Evolutionary conservation across 2,888 invertebrate species (phyloP), one percentile per base, ranked within the genome.

Genomic region (Linnaemya tessellans): DNA sequence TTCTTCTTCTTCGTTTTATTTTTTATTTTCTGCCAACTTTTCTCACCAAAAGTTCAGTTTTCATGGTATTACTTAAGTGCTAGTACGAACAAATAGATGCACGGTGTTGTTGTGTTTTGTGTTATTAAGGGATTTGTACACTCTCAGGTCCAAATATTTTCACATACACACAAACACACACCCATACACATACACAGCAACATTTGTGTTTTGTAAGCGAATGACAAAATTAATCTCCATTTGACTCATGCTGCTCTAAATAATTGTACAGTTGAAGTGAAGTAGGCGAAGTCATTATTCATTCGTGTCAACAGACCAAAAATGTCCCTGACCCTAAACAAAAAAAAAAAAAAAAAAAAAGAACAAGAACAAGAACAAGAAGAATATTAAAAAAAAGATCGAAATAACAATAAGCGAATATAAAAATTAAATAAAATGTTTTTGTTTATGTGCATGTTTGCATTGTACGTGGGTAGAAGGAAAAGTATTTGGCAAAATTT

Each of bases 241-340:
- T 78, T 68, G 22, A 56, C 56, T 74, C 20, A 18, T 15, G 49
- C 70, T 68, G 13, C n/a, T 56, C 22, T 18, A 46, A 10, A 58
- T 56, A 25, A 25, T 41, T 51, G 22, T 41, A 51, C 62, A 79
- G 68, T 20, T 41, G 67, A 83, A 84, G 22, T 54, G 64, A 74
- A 73, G 68, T 80, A 67, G 81, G 80, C 73, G 35, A 81, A 78
- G 67, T 79, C 74, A 79, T 85, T 85, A 82, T 71, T 79, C 82
- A 82, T 85, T 82, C 75, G 71, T 85, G 82, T 85, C 79, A 85
- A 85, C 82, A 85, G 82, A 80, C 85, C 79, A 58, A 85, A 79
- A 82, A 71, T 82, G 85, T 82, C 85, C 85, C 85, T 85, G 85
- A 85, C 85, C 82, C 82, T 62, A 84, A 84, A 73, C 62, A 49